Evolutionary conservation across 2,888 invertebrate species (phyloP).

Genomic region (Itoplectis maculator): DNA sequence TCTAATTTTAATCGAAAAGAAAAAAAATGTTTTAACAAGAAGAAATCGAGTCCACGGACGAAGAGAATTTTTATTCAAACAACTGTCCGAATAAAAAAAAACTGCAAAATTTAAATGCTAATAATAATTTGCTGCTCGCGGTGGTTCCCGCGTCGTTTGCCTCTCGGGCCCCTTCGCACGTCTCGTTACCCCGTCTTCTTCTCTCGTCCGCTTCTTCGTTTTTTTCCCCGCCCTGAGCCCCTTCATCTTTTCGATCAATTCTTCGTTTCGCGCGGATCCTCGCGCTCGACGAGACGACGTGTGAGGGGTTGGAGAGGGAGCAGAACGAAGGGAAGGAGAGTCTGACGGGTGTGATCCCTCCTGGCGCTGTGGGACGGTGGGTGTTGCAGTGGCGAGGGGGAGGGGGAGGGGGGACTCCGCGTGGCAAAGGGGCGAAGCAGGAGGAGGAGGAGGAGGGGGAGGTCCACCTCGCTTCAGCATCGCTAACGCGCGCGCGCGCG

Average conservation of each 20-base stretch:
- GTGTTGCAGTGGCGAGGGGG: constrained; percentile 55
- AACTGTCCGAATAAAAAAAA: not conserved
- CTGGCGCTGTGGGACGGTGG: constrained; percentile 62
- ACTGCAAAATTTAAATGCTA: no score
- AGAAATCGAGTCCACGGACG: no score
- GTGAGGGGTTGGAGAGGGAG: constrained; percentile 30
- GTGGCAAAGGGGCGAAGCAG: constrained; percentile 55
- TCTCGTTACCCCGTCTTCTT: constrained; percentile 33
- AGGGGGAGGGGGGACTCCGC: constrained; percentile 19
- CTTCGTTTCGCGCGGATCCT: constrained; percentile 52
- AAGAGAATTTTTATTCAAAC: no score
- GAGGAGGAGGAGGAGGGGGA: constrained; percentile 38
- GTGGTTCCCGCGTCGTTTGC: not conserved
- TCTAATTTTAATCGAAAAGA: not conserved
- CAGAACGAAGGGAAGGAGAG: constrained; percentile 34
- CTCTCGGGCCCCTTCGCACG: constrained; percentile 19
- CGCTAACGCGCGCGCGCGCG: constrained; percentile 55
- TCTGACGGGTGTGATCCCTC: constrained; percentile 68
- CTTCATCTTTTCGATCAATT: constrained; percentile 58
- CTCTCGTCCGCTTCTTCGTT: constrained; percentile 13
- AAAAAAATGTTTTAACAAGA: not conserved
- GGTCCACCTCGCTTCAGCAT: constrained; percentile 47
- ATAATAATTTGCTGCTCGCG: not conserved
- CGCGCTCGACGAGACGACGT: constrained; percentile 51
- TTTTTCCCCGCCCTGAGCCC: constrained; percentile 4